Conservation (phyloP, 1,140 invertebrate genomes). For the Goniozus legneri region DNA sequence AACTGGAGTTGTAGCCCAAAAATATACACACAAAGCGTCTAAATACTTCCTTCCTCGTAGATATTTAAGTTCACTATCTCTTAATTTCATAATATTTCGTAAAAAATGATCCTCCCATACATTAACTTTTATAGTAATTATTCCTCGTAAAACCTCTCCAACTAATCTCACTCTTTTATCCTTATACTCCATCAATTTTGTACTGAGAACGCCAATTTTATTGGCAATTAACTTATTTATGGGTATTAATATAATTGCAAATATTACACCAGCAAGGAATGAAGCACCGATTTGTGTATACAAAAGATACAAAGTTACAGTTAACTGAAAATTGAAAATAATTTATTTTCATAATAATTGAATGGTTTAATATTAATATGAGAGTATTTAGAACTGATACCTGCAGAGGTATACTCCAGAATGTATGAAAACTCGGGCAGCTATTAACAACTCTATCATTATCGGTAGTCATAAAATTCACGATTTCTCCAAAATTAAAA, state of each 20-base stretch:
- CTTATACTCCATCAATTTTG: conserved; percentile 87
- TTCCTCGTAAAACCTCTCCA: conserved; percentile 83
- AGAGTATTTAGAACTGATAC: no score
- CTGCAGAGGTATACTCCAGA: conserved; percentile 96
- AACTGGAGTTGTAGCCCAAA: conserved; percentile 99
- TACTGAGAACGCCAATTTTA: conserved; percentile 85
- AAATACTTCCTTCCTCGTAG: conserved; percentile 88
- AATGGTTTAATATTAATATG: conserved; percentile 14
- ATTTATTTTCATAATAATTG: neutral
- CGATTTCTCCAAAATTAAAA: conserved; percentile 81
- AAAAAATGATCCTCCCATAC: conserved; percentile 92
- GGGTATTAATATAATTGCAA: conserved; percentile 87
- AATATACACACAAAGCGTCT: conserved; percentile 97
- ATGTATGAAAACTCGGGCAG: conserved; percentile 90
- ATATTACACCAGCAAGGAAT: conserved; percentile 84
- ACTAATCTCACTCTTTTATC: conserved; percentile 87
- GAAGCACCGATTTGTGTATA: conserved; percentile 86
- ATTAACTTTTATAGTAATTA: conserved; percentile 87
- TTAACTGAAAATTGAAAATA: conserved; percentile 60
- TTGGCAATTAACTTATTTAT: conserved; percentile 89
- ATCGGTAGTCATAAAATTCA: conserved; percentile 97
- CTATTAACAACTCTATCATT: conserved; percentile 93
- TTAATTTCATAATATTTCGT: conserved; percentile 52
- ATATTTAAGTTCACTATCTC: conserved; percentile 71
- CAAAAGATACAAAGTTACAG: conserved; percentile 76